Percentiles rank a stretch among this genome's conserved stretches.
These are phyloP conservation scores for Pionites leucogaster DNA, from an alignment of 2,113 vertebrate genomes.

Conservation along the genomic window DNA sequence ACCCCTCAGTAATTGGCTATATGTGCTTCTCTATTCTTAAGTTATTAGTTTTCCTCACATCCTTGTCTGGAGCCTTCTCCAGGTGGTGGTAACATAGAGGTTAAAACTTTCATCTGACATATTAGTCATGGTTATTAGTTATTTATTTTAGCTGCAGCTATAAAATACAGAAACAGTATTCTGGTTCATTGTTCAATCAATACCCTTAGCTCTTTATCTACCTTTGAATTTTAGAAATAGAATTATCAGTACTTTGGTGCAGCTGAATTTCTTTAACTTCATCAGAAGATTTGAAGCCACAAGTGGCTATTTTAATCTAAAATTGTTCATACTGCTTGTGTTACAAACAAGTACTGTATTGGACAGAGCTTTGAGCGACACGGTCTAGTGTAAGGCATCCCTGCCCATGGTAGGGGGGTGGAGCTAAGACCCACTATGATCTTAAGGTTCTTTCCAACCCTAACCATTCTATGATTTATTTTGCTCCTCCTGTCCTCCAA, in stretches of 20 bases:
- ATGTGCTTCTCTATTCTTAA: not conserved
- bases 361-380: not conserved
- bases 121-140: no score
- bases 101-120: not conserved
- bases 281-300: not conserved
- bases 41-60: not conserved
- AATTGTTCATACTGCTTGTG: not conserved
- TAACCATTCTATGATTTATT: not conserved
- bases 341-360: not conserved
- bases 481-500: not conserved
- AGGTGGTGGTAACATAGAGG: not conserved
- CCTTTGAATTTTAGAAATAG: not conserved
- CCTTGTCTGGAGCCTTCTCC: not conserved
- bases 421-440: not conserved
- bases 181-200: not conserved
- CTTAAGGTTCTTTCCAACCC: not conserved
- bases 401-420: not conserved
- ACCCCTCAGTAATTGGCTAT: rapidly evolving
- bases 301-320: not conserved
- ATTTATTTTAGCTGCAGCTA: not conserved
- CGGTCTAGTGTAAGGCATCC: not conserved
- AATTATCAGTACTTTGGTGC: not conserved
- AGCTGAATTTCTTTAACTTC: not conserved
- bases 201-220: not conserved
- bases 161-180: not conserved